Percentiles rank a stretch among this genome's conserved stretches.
phyloP scores from a whole-genome alignment of 2,113 vertebrate species.

The Sorex araneus region DNA sequence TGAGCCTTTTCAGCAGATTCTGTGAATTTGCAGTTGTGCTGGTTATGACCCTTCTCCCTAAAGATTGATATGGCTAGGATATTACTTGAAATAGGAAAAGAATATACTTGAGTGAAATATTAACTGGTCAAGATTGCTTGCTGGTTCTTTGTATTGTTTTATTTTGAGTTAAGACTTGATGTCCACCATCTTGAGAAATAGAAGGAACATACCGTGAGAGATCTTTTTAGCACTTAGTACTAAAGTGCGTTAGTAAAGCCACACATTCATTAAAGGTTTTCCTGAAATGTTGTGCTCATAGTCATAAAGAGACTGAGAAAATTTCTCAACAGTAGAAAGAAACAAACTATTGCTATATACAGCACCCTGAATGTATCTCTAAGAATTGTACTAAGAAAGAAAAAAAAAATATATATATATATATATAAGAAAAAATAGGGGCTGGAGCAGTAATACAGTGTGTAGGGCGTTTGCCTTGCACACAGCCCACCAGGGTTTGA shows the following conservation, averaged over 20 bases:
- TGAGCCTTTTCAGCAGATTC: not conserved
- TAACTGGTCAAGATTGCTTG: not conserved
- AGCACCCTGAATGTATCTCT: not conserved
- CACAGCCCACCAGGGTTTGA: too few species aligned
- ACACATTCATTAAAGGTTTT: not conserved
- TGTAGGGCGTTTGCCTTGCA: too few species aligned
- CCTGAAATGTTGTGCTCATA: slow-evolving; percentile 22
- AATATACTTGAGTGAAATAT: not conserved
- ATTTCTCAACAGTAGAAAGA: not conserved
- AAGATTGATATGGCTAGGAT: not conserved
- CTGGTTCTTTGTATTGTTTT: not conserved
- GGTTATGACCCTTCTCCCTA: not conserved
- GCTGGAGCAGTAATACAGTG: too few species aligned
- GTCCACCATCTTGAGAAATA: not conserved
- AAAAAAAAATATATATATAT: too few species aligned
- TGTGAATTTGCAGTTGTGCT: not conserved
- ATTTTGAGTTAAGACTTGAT: slow-evolving; percentile 26
- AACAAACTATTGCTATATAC: not conserved
- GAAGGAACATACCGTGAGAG: not conserved
- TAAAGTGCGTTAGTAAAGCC: not conserved
- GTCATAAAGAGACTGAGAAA: not conserved
- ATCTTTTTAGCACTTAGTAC: not conserved
- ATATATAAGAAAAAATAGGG: too few species aligned
- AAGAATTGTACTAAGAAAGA: not conserved
- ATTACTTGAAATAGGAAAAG: slow-evolving; percentile 22